Percentiles rank a stretch among this genome's conserved stretches.
Evolutionary conservation across 2,797 vertebrate genomes (phyloP).

Genomic region (Cephalopachus bancanus): DNA sequence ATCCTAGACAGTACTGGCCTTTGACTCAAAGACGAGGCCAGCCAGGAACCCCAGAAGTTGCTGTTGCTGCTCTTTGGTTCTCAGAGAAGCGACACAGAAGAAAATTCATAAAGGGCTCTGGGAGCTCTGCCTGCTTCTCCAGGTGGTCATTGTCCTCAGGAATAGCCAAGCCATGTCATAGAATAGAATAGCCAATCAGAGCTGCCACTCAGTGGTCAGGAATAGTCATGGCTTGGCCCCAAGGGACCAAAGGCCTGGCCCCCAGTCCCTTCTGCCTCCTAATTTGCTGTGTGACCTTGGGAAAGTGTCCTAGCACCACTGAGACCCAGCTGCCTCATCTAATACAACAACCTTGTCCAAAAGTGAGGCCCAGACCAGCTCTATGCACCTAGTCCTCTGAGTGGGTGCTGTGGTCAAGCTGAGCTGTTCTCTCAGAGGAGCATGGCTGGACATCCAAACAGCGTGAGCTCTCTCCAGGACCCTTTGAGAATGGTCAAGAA

Average conservation of each 20-base stretch:
- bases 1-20: not conserved
- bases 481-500: not conserved
- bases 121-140: constrained; percentile 15
- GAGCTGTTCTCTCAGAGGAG: not conserved
- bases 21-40: constrained; percentile 18
- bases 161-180: too few relatives aligned
- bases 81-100: not conserved
- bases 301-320: constrained; percentile 5
- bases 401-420: not conserved
- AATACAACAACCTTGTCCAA: constrained; percentile 2
- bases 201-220: not conserved
- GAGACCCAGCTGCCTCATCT: not conserved
- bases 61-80: not conserved
- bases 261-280: not conserved
- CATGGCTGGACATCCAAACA: not conserved
- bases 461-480: not conserved
- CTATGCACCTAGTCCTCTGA: not conserved
- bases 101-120: not conserved
- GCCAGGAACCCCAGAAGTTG: not conserved
- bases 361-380: not conserved
- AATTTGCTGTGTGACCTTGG: constrained; percentile 48
- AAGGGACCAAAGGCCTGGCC: not conserved
- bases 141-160: not conserved
- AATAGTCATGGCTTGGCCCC: not conserved
- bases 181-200: too few relatives aligned